Evolutionary conservation across 2,113 vertebrate genomes (phyloP).

Genomic region (Coreoperca whiteheadi): DNA sequence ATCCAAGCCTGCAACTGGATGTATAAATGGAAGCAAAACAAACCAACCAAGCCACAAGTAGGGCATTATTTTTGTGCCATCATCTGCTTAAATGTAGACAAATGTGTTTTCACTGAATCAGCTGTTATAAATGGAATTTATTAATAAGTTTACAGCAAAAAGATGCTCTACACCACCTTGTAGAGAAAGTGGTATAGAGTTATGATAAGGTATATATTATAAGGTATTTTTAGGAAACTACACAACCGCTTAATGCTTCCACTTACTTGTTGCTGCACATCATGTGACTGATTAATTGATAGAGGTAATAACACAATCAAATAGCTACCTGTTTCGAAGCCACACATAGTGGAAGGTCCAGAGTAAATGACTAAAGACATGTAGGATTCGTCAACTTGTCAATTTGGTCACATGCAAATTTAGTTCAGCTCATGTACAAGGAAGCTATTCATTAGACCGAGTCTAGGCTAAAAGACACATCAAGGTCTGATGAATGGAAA

Average conservation of each 20-base stretch:
- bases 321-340: not conserved
- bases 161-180: not conserved
- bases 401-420: slow-evolving; percentile 46
- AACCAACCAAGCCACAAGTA: slow-evolving; percentile 13
- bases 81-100: slow-evolving; percentile 8
- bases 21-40: slow-evolving; percentile 10
- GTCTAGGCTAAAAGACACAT: slow-evolving; percentile 32
- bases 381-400: slow-evolving; percentile 19
- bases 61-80: not conserved
- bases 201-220: too few relatives aligned
- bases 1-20: slow-evolving; percentile 39
- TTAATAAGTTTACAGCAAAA: not conserved
- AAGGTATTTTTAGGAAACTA: not conserved
- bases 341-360: not conserved
- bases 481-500: slow-evolving; percentile 47
- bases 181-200: too few relatives aligned
- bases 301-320: not conserved
- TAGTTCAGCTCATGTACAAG: slow-evolving; percentile 23
- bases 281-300: not conserved
- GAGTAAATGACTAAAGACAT: not conserved
- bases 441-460: slow-evolving; percentile 38
- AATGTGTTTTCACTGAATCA: not conserved
- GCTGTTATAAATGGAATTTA: slow-evolving; percentile 11
- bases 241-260: not conserved
- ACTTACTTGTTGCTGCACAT: not conserved